A percentile compares a stretch with the other conserved stretches of the same genome.
These are phyloP conservation scores for Luidia sarsii DNA, from an alignment of 53 echinoderm and acorn worm genomes.

Conservation along the genomic window DNA sequence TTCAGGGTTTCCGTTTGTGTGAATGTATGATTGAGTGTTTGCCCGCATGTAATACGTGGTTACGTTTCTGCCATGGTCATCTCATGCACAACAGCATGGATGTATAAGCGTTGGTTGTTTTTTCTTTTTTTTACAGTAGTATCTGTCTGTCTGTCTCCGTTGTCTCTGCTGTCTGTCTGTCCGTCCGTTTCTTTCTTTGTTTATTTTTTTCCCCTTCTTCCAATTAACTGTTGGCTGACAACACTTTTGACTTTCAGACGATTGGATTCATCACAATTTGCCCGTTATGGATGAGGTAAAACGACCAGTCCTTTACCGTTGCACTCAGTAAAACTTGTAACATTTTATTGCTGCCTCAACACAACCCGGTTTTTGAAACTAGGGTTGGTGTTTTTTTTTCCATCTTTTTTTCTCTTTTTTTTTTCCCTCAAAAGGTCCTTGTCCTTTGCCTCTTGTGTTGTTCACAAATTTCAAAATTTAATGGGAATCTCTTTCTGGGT, in stretches of 20 bases:
- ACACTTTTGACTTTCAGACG: conserved; percentile 63
- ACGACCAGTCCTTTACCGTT: conserved; percentile 45
- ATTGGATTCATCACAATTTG: conserved; percentile 46
- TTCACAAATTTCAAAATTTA: no score
- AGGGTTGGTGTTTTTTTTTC: neutral
- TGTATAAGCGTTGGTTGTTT: neutral
- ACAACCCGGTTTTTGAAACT: conserved; percentile 24
- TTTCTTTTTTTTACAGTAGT: no score
- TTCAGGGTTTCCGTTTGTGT: neutral
- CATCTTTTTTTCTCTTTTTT: neutral
- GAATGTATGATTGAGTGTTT: conserved; percentile 32
- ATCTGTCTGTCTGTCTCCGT: conserved; percentile 14
- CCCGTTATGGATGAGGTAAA: conserved; percentile 51
- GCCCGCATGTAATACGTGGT: conserved; percentile 8
- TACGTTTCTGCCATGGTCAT: conserved; percentile 10
- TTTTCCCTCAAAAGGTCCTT: neutral
- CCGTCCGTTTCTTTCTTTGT: neutral
- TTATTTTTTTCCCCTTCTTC: conserved; percentile 31
- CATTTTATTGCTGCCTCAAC: conserved; percentile 30
- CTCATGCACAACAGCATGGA: conserved; percentile 27
- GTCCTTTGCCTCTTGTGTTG: no score
- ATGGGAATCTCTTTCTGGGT: no score
- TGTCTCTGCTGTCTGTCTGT: conserved; percentile 9
- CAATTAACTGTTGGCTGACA: conserved; percentile 66
- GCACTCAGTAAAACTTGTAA: conserved; percentile 56